phyloP scores from a whole-genome alignment of 2,888 invertebrate species.

The Tetragonisca angustula region DNA sequence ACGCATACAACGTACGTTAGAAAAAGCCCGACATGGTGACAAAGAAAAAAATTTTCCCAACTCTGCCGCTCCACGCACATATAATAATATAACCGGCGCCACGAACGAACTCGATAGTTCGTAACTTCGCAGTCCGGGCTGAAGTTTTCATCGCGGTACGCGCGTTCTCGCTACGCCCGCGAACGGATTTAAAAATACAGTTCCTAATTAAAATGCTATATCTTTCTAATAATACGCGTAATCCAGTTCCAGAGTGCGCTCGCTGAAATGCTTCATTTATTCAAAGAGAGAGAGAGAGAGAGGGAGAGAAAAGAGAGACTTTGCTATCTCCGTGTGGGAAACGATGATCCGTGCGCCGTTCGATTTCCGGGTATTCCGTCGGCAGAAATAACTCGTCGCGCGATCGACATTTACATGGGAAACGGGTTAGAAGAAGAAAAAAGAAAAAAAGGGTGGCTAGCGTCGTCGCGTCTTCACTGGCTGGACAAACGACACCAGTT shows the following conservation, averaged over 20 bases:
- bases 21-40: background rate
- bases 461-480: background rate
- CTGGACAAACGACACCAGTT: background rate
- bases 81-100: background rate
- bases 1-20: background rate
- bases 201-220: background rate
- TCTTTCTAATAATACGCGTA: background rate
- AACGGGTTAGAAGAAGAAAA: background rate
- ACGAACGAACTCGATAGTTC: background rate
- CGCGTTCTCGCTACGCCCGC: too few relatives aligned
- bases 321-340: background rate
- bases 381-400: background rate
- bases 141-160: background rate
- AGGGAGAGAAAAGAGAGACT: background rate
- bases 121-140: background rate
- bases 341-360: background rate
- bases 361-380: constrained; percentile 10
- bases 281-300: background rate
- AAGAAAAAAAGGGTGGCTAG: background rate
- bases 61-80: background rate
- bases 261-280: background rate
- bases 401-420: background rate
- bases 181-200: background rate
- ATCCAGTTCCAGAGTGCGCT: background rate
- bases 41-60: background rate